Base-by-base conservation (phyloP, 2,113 vertebrate genomes). In the Dolichallabes microphthalmus region DNA sequence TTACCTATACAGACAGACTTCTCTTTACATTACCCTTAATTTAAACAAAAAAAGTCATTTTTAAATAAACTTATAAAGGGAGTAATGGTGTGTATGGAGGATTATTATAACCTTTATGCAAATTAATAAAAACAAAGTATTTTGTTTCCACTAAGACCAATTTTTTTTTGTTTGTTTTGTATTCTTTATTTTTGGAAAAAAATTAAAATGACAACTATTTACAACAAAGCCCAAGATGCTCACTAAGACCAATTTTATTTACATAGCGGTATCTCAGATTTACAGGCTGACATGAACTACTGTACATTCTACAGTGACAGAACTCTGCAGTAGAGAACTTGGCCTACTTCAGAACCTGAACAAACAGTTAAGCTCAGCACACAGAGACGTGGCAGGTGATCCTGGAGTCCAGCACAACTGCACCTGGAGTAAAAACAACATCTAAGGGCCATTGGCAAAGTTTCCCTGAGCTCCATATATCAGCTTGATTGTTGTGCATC, bases 231-330 rank as follows among this genome's bases (percentile, higher is more conserved):
- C 2, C 32, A 35, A 35, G 32, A 35, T 35, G 32, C 32, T 35
- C 15, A 15, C 45, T 78, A 92, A 90, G 92, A 91, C 82, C 83
- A 88, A 9, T 86, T 94, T 94, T 94, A 94, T 94, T 94, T 92
- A 92, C 90, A 94, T 89, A 90, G 86, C 52, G 45, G 84, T 77
- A 89, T 79, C 91, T 87, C 88, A 88, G 90, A 89, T 88, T 66
- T 92, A 88, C 85, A 91, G 63, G 66, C 60, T 79, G 32, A 85
- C 45, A 57, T 12, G 19, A 84, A 39, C 58, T 89, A 83, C 45
- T 45, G 45, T 45, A 45, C 32, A 80, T 63, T 45, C 50, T 58
- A 82, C 66, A 66, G 5, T 57, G 35, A 80, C 20, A 63, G 14
- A 85, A 25, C 74, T 11, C 20, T 64, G 22, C 50, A 57, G 52